These are phyloP conservation scores for Drymonia ruficornis DNA, from an alignment of 2,888 invertebrate species.

Conservation along the genomic window DNA sequence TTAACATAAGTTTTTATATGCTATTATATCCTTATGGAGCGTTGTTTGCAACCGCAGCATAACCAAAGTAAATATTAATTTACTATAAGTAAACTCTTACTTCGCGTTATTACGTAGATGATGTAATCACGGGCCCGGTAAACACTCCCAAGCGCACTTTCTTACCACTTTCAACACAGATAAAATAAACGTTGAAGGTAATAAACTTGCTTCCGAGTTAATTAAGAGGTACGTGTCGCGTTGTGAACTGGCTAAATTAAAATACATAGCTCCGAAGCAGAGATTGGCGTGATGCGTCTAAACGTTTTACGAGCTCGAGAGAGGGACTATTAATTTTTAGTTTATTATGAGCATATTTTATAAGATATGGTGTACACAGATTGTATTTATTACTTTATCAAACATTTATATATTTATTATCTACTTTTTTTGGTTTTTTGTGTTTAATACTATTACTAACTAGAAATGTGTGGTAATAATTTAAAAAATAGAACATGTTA, in stretches of 20 bases:
- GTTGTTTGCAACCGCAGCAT: not conserved
- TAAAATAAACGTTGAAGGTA: slow-evolving; percentile 47
- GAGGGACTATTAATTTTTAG: not conserved
- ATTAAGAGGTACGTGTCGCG: slow-evolving; percentile 52
- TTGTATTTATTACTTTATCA: too few species aligned
- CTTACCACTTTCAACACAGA: slow-evolving; percentile 34
- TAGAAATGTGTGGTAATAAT: too few species aligned
- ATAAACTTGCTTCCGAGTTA: slow-evolving; percentile 52
- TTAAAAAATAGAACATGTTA: too few species aligned
- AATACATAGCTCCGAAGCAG: slow-evolving; percentile 46
- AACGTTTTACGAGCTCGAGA: not conserved
- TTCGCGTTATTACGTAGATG: too few species aligned
- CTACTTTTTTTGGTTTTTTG: too few species aligned
- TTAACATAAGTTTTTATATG: too few species aligned
- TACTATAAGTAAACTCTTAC: too few species aligned
- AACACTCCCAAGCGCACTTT: slow-evolving; percentile 29
- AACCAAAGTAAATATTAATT: not conserved
- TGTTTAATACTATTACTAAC: too few species aligned
- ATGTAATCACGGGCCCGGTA: slow-evolving; percentile 17
- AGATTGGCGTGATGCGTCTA: slow-evolving; percentile 31
- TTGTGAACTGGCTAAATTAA: slow-evolving; percentile 48
- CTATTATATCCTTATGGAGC: slow-evolving; percentile 1
- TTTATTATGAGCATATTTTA: not conserved
- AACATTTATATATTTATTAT: too few species aligned
- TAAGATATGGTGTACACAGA: too few species aligned